phyloP scores from a whole-genome alignment of 2,888 invertebrate species.

The Odontomyia ornata region DNA sequence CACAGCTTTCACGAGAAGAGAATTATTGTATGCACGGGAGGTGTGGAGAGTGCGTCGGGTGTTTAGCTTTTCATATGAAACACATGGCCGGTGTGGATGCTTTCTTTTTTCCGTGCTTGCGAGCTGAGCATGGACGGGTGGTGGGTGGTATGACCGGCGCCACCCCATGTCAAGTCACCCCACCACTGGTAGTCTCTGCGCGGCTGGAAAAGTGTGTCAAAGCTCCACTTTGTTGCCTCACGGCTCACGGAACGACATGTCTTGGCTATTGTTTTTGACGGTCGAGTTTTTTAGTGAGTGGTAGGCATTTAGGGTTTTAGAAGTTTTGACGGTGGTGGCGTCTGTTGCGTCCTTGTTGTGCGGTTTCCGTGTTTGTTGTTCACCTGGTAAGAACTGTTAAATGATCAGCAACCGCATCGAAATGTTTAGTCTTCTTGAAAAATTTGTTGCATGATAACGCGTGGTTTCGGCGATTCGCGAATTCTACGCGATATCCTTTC shows the following conservation, averaged over 20 bases:
- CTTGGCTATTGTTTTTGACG: constrained; percentile 34
- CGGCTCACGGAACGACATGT: neutral
- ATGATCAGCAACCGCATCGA: neutral
- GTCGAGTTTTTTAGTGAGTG: constrained; percentile 38
- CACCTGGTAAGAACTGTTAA: neutral
- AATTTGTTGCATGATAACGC: neutral
- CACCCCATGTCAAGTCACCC: constrained; percentile 7
- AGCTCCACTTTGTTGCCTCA: constrained; percentile 21
- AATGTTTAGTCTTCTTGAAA: constrained; percentile 23
- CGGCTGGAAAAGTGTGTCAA: constrained; percentile 42
- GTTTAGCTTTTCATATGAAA: constrained; percentile 23
- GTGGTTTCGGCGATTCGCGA: neutral
- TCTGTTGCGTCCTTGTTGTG: constrained; percentile 14
- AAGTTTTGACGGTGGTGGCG: neutral
- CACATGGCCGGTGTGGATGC: constrained; percentile 1
- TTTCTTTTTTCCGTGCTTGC: neutral
- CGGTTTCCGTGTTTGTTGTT: neutral
- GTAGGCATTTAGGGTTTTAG: constrained; percentile 16
- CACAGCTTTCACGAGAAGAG: neutral
- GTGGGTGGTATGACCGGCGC: neutral
- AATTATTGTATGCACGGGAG: neutral
- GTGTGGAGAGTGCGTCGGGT: neutral
- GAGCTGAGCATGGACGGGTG: constrained; percentile 3
- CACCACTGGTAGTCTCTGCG: constrained; percentile 25
- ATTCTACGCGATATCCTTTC: neutral